Evolutionary conservation across 30 jellyfish, hydroid and myxozoan genomes (phyloP), one percentile per base, ranked within the genome.

Genomic region (Pseudorhiza aurosa): DNA sequence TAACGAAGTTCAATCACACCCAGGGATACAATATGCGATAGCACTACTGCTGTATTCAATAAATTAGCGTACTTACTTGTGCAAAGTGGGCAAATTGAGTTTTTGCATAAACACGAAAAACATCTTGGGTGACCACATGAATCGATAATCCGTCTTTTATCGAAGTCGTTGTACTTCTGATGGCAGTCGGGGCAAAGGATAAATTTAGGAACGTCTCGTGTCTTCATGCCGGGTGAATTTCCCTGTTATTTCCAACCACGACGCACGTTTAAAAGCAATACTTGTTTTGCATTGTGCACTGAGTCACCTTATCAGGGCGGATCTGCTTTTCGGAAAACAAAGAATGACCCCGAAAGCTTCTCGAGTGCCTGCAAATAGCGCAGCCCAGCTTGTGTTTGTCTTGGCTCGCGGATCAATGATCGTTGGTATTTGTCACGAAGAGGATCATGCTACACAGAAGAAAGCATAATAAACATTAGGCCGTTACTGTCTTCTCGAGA

Each of bases 51-150:
- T n/a, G n/a, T n/a, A n/a, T n/a, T n/a, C n/a, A n/a, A n/a, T n/a
- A n/a, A n/a, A n/a, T n/a, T n/a, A n/a, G n/a, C n/a, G n/a, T 47
- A 65, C 93, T 67, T 81, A 81, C 93, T 49, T 42, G 72, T 49
- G 58, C 93, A 81, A 25, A 18, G 45, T 14, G 93, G 85, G 40
- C 93, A 81, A n/a, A 50, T 18, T 8, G 62, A 33, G 31, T 68
- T 51, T 25, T 32, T 70, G 25, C 33, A 51, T 8, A 81, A 75
- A 42, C 93, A 81, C 2, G 85, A 35, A 25, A 81, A 65, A 58
- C 93, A 81, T 56, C 85, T 68, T 44, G 93, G 93, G 56, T 81
- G 93, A 11, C 93, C 93, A 69, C 93, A 81, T 19, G 93, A 65
- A 57, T 81, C 93, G 59, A 81, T 81, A 2, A 81, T 75, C 37